Conservation (phyloP, 2,888 invertebrate species). For the Dioctria rufipes region DNA sequence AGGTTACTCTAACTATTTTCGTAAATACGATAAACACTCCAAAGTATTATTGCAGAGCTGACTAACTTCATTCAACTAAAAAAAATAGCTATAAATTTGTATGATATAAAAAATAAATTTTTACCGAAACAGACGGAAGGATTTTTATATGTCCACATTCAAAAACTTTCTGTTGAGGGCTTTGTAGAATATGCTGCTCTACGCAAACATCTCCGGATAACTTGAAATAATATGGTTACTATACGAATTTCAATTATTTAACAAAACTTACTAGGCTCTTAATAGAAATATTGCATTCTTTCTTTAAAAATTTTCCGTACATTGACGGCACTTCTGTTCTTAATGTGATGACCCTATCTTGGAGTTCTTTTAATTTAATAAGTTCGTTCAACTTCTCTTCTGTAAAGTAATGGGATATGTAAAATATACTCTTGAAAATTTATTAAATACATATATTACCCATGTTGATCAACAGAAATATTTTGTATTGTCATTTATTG, state of each 20-base stretch:
- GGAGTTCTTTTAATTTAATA: conserved; percentile 63
- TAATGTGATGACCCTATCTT: conserved; percentile 62
- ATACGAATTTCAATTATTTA: background rate
- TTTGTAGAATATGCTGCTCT: background rate
- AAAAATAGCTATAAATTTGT: conserved; percentile 14
- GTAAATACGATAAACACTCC: background rate
- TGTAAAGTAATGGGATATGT: conserved; percentile 50
- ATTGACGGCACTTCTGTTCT: conserved; percentile 61
- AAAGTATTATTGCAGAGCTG: conserved; percentile 12
- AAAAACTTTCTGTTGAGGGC: background rate
- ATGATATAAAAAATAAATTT: background rate
- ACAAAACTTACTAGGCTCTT: conserved; percentile 63
- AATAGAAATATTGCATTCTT: conserved; percentile 63
- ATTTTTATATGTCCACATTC: background rate
- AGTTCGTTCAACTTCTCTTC: conserved; percentile 66
- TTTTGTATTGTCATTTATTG: background rate
- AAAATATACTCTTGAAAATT: background rate
- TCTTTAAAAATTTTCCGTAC: conserved; percentile 64
- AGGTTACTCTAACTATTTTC: conserved; percentile 18
- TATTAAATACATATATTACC: background rate
- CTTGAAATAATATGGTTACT: background rate
- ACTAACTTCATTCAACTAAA: conserved; percentile 28
- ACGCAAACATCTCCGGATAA: conserved; percentile 18
- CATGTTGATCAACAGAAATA: background rate
- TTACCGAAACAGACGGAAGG: background rate